Evolutionary conservation across 2,888 invertebrate genomes (phyloP).

Genomic region (Spodoptera exigua): DNA sequence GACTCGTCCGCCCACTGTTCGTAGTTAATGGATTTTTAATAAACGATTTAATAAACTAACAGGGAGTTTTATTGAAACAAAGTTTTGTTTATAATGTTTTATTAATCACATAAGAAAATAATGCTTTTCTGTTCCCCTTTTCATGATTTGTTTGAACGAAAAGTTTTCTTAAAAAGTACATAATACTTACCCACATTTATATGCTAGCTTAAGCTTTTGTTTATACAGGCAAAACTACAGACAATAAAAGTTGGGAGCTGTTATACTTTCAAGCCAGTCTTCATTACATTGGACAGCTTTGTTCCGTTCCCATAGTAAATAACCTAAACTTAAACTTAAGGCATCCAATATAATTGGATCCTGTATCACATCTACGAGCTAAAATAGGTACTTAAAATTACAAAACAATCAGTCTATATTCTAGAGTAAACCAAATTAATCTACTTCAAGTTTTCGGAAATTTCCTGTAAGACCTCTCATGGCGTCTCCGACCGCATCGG

Average conservation of each 20-base stretch:
- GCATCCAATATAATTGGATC: constrained; percentile 6
- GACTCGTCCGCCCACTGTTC: too few relatives aligned
- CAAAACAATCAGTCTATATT: constrained; percentile 52
- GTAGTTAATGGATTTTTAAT: constrained; percentile 69
- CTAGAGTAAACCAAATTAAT: constrained; percentile 75
- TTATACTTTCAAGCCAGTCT: neutral
- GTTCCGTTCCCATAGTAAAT: neutral
- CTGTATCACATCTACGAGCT: constrained; percentile 32
- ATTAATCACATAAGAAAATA: constrained; percentile 18
- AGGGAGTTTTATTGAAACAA: constrained; percentile 49
- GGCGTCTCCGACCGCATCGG: constrained; percentile 91
- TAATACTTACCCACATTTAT: constrained; percentile 13
- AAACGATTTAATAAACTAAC: constrained; percentile 72
- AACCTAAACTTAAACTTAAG: too few relatives aligned
- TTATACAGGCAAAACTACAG: neutral
- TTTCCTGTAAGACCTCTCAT: constrained; percentile 93
- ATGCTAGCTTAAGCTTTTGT: neutral
- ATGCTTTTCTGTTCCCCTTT: constrained; percentile 1
- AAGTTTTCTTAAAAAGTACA: constrained; percentile 13
- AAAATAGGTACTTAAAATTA: constrained; percentile 26
- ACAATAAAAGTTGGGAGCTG: neutral
- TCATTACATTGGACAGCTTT: neutral
- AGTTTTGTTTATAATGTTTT: constrained; percentile 9
- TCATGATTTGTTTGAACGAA: constrained; percentile 30
- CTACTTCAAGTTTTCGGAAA: constrained; percentile 94